These are phyloP conservation scores for Porphyrio hochstetteri DNA, from an alignment of 2,113 vertebrate genomes.

Conservation along the genomic window DNA sequence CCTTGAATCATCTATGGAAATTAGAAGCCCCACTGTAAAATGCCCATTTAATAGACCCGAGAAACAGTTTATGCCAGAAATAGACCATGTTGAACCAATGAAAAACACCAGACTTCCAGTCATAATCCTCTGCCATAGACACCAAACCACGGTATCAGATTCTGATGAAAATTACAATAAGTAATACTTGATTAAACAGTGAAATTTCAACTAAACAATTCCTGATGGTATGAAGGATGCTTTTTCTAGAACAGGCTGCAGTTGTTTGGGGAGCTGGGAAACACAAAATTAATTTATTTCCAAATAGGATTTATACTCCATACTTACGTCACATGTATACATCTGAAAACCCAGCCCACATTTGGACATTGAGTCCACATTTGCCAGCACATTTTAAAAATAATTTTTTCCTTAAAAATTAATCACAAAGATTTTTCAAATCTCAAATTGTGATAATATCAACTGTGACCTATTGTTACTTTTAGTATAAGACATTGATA, in stretches of 20 bases:
- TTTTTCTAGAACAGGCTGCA: not conserved
- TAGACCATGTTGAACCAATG: not conserved
- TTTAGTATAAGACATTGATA: not conserved
- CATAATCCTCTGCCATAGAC: not conserved
- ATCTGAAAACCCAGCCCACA: not conserved
- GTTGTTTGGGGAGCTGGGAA: not conserved
- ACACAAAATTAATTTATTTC: not conserved
- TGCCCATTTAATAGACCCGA: not conserved
- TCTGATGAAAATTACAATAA: not conserved
- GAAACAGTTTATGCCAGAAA: not conserved
- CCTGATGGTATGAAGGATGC: not conserved
- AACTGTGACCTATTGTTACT: not conserved
- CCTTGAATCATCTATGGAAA: not conserved
- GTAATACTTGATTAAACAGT: not conserved
- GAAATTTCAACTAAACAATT: not conserved
- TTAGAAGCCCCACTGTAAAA: not conserved
- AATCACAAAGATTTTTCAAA: not conserved
- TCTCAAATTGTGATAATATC: not conserved
- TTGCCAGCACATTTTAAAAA: not conserved
- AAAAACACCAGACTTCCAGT: not conserved
- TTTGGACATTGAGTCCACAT: not conserved
- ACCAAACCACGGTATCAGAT: not conserved
- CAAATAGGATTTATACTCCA: not conserved
- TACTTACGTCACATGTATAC: no score
- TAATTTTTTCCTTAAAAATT: not conserved